Percentiles rank a stretch among this genome's conserved stretches.
These are phyloP conservation scores for Chelonia mydas DNA, from an alignment of 2,797 vertebrate species.

Conservation along the genomic window DNA sequence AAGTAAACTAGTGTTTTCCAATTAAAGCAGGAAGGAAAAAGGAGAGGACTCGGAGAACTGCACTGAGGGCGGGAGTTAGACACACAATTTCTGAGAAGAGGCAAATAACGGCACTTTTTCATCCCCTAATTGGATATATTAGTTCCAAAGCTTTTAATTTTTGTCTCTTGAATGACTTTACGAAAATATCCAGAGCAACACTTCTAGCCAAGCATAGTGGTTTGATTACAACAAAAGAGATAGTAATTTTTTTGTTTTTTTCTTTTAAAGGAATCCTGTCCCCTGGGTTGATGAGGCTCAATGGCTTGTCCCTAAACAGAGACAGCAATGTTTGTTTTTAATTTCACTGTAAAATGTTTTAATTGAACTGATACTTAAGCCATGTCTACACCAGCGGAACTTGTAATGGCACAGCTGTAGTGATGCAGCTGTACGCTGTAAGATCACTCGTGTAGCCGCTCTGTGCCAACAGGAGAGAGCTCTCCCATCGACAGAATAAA, in stretches of 20 bases:
- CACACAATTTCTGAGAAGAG: conserved; percentile 10
- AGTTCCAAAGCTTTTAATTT: conserved; percentile 33
- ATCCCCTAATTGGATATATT: conserved; percentile 30
- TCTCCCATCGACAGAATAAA: too few species aligned
- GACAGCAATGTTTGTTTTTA: neutral
- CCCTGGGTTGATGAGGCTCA: neutral
- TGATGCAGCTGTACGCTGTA: too few species aligned
- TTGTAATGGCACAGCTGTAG: too few species aligned
- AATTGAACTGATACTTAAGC: too few species aligned
- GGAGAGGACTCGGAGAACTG: neutral
- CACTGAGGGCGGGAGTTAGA: neutral
- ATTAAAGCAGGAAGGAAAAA: conserved; percentile 26
- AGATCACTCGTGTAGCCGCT: too few species aligned
- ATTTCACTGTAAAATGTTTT: neutral
- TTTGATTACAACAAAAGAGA: conserved; percentile 30
- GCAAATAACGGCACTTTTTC: neutral
- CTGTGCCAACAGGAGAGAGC: too few species aligned
- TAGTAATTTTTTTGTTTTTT: neutral
- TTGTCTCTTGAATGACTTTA: conserved; percentile 30
- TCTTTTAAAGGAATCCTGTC: neutral
- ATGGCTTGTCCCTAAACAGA: neutral
- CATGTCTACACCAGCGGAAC: too few species aligned
- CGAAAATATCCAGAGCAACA: neutral
- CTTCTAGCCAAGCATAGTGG: conserved; percentile 47
- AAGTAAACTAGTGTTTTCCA: conserved; percentile 29